Percentiles rank a stretch among this genome's conserved stretches.
These are phyloP conservation scores for Empidonax alnorum DNA, from an alignment of 2,113 vertebrate genomes.

Conservation along the genomic window DNA sequence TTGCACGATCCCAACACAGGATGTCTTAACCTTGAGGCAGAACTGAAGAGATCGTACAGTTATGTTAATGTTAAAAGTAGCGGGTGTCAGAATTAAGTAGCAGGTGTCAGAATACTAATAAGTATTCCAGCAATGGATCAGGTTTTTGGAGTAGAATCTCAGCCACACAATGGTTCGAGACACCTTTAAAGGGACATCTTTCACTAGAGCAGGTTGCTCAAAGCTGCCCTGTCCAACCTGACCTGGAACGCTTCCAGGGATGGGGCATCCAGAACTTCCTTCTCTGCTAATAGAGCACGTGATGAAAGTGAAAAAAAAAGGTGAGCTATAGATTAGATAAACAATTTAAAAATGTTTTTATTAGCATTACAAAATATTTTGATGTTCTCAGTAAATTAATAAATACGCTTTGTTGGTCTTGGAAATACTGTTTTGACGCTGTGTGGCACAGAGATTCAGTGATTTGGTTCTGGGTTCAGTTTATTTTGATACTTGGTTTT, in stretches of 20 bases:
- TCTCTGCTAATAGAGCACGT: neutral
- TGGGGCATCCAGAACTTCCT: neutral
- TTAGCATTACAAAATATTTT: neutral
- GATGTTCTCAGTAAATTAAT: neutral
- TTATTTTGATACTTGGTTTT: neutral
- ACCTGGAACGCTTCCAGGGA: neutral
- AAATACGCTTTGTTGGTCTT: neutral
- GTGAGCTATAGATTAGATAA: neutral
- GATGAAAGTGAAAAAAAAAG: neutral
- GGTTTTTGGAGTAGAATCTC: neutral
- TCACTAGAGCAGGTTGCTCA: neutral
- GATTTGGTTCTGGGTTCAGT: neutral
- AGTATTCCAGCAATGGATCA: neutral
- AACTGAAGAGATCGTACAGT: neutral
- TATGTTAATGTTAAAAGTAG: neutral
- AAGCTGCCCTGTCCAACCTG: accelerated
- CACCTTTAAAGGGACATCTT: neutral
- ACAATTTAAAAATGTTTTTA: neutral
- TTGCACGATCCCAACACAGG: neutral
- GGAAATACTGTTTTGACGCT: neutral
- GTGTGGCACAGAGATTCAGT: neutral
- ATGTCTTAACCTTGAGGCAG: neutral
- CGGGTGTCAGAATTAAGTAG: neutral
- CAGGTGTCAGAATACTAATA: neutral
- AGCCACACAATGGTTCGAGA: neutral